Evolutionary conservation across 64 coral and sea anemone species (phyloP).

Genomic region (Orbicella faveolata): DNA sequence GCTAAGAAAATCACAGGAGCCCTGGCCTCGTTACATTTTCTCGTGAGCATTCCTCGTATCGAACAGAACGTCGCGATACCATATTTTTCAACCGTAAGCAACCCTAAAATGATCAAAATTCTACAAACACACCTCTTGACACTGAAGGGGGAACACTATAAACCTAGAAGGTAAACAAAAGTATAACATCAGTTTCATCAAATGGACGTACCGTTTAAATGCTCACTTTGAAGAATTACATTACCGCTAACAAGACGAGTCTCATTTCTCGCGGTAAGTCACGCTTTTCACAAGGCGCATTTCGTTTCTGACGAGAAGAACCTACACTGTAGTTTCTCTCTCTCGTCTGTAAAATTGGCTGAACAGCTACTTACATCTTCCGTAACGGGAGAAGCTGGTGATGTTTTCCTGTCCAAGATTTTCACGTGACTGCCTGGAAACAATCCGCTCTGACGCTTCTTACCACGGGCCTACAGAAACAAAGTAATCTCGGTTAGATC

Average conservation of each 20-base stretch:
- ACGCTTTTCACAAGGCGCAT: too few species aligned
- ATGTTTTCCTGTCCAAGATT: slow-evolving; percentile 76
- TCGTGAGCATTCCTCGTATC: too few species aligned
- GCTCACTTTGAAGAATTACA: not conserved
- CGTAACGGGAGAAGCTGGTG: not conserved
- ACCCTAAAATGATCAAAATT: not conserved
- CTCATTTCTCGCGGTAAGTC: too few species aligned
- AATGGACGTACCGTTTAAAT: not conserved
- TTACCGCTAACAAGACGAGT: too few species aligned
- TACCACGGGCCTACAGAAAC: slow-evolving; percentile 83
- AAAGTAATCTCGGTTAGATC: too few species aligned
- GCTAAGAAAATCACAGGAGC: too few species aligned
- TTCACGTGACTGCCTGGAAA: slow-evolving; percentile 94
- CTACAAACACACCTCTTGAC: not conserved
- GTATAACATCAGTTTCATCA: not conserved
- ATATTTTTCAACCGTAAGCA: not conserved
- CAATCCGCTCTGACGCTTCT: slow-evolving; percentile 93
- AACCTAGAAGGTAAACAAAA: not conserved
- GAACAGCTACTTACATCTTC: slow-evolving; percentile 16
- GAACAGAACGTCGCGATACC: not conserved
- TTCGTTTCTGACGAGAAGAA: too few species aligned
- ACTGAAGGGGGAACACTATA: slow-evolving; percentile 20
- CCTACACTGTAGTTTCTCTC: too few species aligned
- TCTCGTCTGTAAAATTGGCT: too few species aligned
- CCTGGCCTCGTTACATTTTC: too few species aligned